Evolutionary conservation across 1,140 invertebrate genomes (phyloP), one percentile per base, ranked within the genome.

Genomic region (Goniozus legneri): DNA sequence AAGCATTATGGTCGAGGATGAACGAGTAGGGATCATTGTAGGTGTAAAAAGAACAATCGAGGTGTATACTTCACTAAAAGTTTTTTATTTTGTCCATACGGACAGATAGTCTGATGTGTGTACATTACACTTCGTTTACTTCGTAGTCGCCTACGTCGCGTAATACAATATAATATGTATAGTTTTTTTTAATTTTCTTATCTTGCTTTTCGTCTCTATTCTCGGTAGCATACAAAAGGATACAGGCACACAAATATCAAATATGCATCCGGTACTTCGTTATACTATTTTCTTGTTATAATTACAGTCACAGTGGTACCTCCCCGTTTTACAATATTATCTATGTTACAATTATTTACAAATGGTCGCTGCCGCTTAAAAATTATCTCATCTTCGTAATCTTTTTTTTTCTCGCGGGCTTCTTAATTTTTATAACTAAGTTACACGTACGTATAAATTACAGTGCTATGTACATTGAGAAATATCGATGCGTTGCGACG

Each of bases 161-260:
- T 69, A 67, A 64, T 59, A 54, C 55, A 56, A 62, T 69, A 71
- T 73, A 71, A 64, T 71, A 71, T 65, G 59, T 64, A 71, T 71
- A 69, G 56, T 65, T 71, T 56, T 58, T 48, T 62, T 60, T 44
- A 46, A n/a, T 41, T 44, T 56, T 52, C 43, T 54, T 53, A 45
- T 53, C 52, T 54, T 40, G 6, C 8, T 35, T 47, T 10, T 42
- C 34, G 10, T 2, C 38, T 62, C 60, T 69, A 71, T 69, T 59
- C 20, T 71, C 58, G 60, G 53, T 71, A 72, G 71, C 69, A 73
- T 71, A 73, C 68, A 74, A 74, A 73, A 73, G 65, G 62, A 69
- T 74, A 73, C 70, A 74, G 71, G 71, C 71, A 74, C 71, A 74
- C 71, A 73, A 69, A 74, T 74, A 74, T 74, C 69, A 71, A 73